Percentiles rank a stretch among this genome's conserved stretches.
phyloP scores from a whole-genome alignment of 2,888 invertebrate species.

The Rhagonycha lutea region DNA sequence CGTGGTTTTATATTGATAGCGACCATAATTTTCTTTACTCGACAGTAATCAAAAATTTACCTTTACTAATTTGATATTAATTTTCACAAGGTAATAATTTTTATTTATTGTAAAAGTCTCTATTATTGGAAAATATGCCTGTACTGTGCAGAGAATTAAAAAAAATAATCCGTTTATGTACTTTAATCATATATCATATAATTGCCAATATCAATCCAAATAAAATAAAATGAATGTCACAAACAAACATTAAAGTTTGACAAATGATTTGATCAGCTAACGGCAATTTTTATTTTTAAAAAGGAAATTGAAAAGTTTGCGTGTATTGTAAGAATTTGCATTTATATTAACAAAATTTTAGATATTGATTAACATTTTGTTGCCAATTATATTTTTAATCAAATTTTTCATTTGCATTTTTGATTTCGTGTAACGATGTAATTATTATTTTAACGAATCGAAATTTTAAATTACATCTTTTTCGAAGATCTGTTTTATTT shows the following conservation, averaged over 20 bases:
- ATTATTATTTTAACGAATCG: too few species aligned
- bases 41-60: too few species aligned
- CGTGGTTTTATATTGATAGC: too few species aligned
- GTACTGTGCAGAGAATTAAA: background rate
- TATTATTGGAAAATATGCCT: background rate
- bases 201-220: background rate
- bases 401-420: background rate
- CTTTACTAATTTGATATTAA: too few species aligned
- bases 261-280: background rate
- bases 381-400: background rate
- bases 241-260: background rate
- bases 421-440: too few species aligned
- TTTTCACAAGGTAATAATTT: too few species aligned
- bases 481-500: too few species aligned
- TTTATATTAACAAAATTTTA: background rate
- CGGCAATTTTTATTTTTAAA: background rate
- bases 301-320: constrained; percentile 4
- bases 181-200: background rate
- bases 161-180: background rate
- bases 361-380: background rate
- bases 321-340: background rate
- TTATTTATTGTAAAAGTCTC: background rate
- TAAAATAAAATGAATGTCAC: background rate
- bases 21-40: too few species aligned
- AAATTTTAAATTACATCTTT: too few species aligned